Percentiles rank a stretch among this genome's conserved stretches.
These are phyloP conservation scores for Brachypodius melanocephalos DNA, from an alignment of 2,113 vertebrate genomes.

Conservation along the genomic window DNA sequence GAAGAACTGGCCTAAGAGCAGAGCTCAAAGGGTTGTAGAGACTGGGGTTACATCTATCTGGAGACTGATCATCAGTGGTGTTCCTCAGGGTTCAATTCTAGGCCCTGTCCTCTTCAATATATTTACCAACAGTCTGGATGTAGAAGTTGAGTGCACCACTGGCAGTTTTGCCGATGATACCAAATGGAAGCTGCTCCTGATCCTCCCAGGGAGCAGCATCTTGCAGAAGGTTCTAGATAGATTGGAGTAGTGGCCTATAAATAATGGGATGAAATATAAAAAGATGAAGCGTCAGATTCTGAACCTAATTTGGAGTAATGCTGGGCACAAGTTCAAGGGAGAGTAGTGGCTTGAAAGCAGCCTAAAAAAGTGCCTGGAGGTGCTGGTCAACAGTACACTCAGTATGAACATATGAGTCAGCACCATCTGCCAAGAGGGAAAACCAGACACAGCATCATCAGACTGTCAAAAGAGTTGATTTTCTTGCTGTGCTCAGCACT, in stretches of 20 bases:
- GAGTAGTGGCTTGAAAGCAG: not conserved
- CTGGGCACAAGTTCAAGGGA: not conserved
- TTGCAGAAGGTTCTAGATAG: not conserved
- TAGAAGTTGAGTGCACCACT: not conserved
- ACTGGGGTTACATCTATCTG: not conserved
- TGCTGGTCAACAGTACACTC: not conserved
- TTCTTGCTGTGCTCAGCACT: not conserved
- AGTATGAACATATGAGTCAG: not conserved
- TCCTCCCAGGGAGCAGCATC: not conserved
- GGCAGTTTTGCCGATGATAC: not conserved
- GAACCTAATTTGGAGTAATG: not conserved
- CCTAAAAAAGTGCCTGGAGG: not conserved
- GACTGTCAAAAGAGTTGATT: not conserved
- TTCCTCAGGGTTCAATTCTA: not conserved
- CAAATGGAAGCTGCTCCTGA: not conserved
- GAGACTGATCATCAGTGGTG: accelerated
- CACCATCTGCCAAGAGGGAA: not conserved
- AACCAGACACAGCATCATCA: not conserved
- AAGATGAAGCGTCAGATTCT: not conserved
- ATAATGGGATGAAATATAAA: not conserved
- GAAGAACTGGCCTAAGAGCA: not conserved
- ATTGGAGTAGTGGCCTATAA: not conserved
- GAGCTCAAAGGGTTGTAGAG: not conserved
- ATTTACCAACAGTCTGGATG: not conserved
- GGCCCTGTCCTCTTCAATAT: not conserved